Evolutionary conservation across 2,888 invertebrate species (phyloP).

Genomic region (Hypolimnas misippus): DNA sequence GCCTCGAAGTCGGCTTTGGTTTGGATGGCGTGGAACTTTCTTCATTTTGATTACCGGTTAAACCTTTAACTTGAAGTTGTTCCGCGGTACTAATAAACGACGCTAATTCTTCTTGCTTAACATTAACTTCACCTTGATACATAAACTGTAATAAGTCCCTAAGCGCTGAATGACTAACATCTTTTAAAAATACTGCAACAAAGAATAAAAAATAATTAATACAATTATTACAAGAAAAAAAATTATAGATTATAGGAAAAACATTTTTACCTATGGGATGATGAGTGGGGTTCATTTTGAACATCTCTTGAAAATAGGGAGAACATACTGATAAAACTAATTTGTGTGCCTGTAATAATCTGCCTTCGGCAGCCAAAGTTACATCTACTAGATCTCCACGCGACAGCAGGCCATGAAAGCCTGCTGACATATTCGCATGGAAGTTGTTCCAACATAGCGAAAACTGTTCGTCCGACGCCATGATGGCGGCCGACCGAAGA

Average conservation of each 20-base stretch:
- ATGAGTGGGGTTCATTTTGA: constrained; percentile 88
- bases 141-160: constrained; percentile 89
- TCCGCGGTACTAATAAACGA: constrained; percentile 89
- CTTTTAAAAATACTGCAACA: constrained; percentile 87
- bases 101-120: constrained; percentile 88
- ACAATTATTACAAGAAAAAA: no score
- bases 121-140: constrained; percentile 89
- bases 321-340: constrained; percentile 89
- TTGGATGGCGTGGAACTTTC: constrained; percentile 83
- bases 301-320: constrained; percentile 89
- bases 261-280: constrained; percentile 85
- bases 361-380: constrained; percentile 88
- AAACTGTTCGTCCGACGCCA: constrained; percentile 90
- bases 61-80: constrained; percentile 88
- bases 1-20: constrained; percentile 84
- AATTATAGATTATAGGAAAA: background rate
- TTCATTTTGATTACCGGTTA: constrained; percentile 86
- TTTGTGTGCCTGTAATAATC: constrained; percentile 88
- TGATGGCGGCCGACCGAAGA: constrained; percentile 79
- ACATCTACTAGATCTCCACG: constrained; percentile 88
- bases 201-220: no score
- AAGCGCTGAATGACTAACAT: constrained; percentile 87
- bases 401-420: constrained; percentile 88
- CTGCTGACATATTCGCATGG: constrained; percentile 88
- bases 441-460: constrained; percentile 91